Conservation (phyloP, 2,113 vertebrate species). For the Ageneiosus marmoratus region DNA sequence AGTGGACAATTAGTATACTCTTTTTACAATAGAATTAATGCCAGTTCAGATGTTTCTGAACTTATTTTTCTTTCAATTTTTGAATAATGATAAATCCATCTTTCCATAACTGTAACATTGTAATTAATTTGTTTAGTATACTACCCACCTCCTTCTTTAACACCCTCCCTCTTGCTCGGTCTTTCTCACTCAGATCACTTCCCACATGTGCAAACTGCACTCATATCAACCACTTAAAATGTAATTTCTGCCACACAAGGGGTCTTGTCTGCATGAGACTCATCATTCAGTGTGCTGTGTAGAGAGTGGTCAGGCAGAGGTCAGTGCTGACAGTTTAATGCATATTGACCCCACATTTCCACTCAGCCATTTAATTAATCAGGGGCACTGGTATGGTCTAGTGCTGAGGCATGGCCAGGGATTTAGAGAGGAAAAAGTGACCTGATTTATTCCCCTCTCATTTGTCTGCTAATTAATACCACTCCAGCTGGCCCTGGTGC, state of each 20-base stretch:
- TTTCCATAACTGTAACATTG: background rate
- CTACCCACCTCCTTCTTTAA: background rate
- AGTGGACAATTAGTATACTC: background rate
- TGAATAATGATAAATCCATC: background rate
- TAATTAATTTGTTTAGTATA: slow-evolving; percentile 13
- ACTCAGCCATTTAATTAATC: slow-evolving; percentile 51
- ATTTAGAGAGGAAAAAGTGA: slow-evolving; percentile 41
- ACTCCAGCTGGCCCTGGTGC: slow-evolving; percentile 20
- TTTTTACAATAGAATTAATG: background rate
- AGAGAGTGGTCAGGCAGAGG: slow-evolving; percentile 35
- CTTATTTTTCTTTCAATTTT: background rate
- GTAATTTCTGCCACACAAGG: slow-evolving; percentile 23
- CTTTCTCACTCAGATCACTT: background rate
- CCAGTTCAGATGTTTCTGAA: background rate
- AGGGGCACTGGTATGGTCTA: slow-evolving; percentile 19
- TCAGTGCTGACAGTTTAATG: slow-evolving; percentile 55
- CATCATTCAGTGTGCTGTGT: slow-evolving; percentile 38
- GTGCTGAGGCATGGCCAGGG: slow-evolving; percentile 15
- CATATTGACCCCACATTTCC: slow-evolving; percentile 45
- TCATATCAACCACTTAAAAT: slow-evolving; percentile 33
- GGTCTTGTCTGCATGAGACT: slow-evolving; percentile 14
- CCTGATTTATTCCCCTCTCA: slow-evolving; percentile 47
- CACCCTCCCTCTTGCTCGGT: background rate
- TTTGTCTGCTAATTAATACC: slow-evolving; percentile 53
- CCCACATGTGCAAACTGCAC: slow-evolving; percentile 14